Conservation (phyloP, 1,140 invertebrate species). For the Lycorma delicatula region DNA sequence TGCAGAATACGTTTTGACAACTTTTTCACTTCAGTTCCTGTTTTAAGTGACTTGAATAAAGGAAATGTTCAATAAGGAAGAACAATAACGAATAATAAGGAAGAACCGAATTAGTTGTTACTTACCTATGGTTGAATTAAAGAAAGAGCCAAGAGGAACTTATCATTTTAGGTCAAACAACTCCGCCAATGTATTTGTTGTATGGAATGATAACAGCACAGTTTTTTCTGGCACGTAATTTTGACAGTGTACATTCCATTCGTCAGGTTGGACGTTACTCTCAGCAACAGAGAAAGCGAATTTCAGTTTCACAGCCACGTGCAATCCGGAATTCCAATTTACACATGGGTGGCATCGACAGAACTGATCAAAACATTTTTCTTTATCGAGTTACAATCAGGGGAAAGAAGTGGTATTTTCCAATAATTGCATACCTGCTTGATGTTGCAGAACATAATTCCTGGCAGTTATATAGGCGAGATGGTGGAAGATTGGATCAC, state of each 20-base stretch:
- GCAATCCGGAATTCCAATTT: constrained; percentile 2
- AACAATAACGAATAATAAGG: constrained; percentile 27
- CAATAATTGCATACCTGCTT: constrained; percentile 31
- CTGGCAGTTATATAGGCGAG: constrained; percentile 30
- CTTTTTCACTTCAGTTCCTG: constrained; percentile 28
- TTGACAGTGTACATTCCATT: constrained; percentile 7
- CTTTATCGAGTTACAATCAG: constrained; percentile 33
- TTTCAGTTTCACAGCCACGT: constrained; percentile 1
- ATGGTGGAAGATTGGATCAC: constrained; percentile 19
- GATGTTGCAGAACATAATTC: constrained; percentile 33
- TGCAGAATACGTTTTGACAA: constrained; percentile 30
- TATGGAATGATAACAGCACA: constrained; percentile 18
- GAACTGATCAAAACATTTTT: constrained; percentile 35
- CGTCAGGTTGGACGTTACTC: constrained; percentile 9
- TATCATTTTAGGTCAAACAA: constrained; percentile 6
- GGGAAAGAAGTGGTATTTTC: constrained; percentile 37
- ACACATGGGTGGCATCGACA: constrained; percentile 29
- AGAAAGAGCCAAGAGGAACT: constrained; percentile 15
- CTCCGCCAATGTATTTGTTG: constrained; percentile 8
- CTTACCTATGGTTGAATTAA: constrained; percentile 19
- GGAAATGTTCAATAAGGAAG: constrained; percentile 22
- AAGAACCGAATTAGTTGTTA: constrained; percentile 20
- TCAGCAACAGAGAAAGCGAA: constrained; percentile 8
- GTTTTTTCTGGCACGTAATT: constrained; percentile 12
- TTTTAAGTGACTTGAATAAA: constrained; percentile 23